A percentile compares a stretch with the other conserved stretches of the same genome.
These are phyloP conservation scores for Parnassius orleans DNA, from an alignment of 2,888 invertebrate genomes.

Conservation along the genomic window DNA sequence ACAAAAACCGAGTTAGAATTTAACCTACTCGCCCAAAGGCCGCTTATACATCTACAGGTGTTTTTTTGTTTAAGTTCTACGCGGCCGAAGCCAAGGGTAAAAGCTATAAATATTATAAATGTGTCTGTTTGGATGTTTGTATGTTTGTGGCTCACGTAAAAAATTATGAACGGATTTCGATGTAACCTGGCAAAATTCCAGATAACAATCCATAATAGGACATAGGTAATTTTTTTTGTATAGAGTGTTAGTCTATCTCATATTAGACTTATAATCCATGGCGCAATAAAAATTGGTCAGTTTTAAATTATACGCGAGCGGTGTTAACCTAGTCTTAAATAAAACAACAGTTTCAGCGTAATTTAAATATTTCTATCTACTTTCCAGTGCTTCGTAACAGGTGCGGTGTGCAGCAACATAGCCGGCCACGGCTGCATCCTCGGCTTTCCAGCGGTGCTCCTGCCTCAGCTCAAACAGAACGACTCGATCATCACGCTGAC, in stretches of 20 bases:
- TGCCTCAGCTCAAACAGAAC: conserved; percentile 73
- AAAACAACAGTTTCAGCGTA: background rate
- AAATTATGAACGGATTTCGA: no score
- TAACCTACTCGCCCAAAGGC: background rate
- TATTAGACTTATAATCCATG: no score
- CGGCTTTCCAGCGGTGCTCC: conserved; percentile 80
- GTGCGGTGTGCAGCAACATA: conserved; percentile 56
- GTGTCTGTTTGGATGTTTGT: no score
- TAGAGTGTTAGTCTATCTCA: no score
- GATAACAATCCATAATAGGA: no score
- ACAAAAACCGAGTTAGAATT: background rate
- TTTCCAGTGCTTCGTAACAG: conserved; percentile 61
- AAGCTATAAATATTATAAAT: background rate
- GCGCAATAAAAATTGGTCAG: no score
- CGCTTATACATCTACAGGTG: background rate
- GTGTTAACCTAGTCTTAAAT: no score
- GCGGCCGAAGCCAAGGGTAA: no score
- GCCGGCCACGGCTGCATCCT: conserved; percentile 55
- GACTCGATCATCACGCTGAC: conserved; percentile 54
- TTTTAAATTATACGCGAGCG: no score
- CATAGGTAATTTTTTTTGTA: no score
- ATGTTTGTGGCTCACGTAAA: no score
- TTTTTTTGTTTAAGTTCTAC: background rate
- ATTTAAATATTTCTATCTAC: background rate
- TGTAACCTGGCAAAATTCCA: no score